Conservation (phyloP, 2,113 vertebrate genomes). For the Rhea pennata region DNA sequence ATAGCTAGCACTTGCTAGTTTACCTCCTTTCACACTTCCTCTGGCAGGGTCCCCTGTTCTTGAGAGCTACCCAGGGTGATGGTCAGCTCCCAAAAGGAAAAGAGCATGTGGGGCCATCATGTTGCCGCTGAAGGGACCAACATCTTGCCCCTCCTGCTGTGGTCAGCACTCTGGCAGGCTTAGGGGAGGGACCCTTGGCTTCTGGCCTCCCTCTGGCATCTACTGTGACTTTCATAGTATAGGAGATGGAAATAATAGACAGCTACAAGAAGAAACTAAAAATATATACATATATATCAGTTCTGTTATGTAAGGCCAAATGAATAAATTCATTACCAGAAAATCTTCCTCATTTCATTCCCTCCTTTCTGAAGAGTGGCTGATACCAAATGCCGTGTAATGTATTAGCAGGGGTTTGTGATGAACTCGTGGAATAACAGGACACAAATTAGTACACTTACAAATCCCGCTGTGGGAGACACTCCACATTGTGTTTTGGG, state of each 20-base stretch:
- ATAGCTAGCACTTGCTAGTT: not conserved
- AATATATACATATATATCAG: no score
- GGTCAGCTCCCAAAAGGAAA: not conserved
- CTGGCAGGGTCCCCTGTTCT: no score
- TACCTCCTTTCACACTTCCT: not conserved
- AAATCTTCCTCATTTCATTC: not conserved
- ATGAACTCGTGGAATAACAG: not conserved
- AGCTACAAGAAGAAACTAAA: not conserved
- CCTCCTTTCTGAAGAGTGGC: not conserved
- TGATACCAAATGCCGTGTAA: accelerated
- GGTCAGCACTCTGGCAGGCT: not conserved
- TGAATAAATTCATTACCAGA: not conserved
- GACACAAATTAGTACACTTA: not conserved
- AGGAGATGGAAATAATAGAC: not conserved
- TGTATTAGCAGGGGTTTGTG: not conserved
- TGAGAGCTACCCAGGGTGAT: not conserved
- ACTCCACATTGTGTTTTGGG: not conserved
- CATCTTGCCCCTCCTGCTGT: accelerated
- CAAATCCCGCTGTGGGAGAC: not conserved
- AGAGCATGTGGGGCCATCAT: accelerated
- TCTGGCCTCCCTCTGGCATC: not conserved
- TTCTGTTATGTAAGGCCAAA: not conserved
- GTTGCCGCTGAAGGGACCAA: not conserved
- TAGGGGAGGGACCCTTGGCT: not conserved
- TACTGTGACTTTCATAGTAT: not conserved